Conservation (phyloP, 2,888 invertebrate genomes). For the Ceramica pisi region DNA sequence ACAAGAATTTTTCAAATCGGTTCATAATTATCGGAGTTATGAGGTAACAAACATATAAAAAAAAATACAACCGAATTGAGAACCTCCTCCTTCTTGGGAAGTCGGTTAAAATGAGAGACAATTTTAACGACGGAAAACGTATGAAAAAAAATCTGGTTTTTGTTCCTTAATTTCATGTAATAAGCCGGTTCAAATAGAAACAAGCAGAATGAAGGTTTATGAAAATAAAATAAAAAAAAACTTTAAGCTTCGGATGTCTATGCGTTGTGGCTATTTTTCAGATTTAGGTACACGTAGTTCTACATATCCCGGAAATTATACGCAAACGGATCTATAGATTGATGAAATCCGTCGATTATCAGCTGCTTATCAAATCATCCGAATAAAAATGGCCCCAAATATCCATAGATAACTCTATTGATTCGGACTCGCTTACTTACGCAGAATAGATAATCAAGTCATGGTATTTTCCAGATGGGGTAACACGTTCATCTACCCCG, state of each 20-base stretch:
- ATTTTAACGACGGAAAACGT: too few species aligned
- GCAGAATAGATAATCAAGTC: background rate
- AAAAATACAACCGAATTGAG: too few species aligned
- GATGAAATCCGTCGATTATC: constrained; percentile 13
- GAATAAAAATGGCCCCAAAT: background rate
- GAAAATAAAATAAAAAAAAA: too few species aligned
- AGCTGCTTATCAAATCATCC: constrained; percentile 22
- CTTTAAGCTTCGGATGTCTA: background rate
- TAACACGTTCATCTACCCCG: constrained; percentile 93
- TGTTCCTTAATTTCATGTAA: too few species aligned
- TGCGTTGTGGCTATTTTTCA: background rate
- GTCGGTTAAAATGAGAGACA: too few species aligned
- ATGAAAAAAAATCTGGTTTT: too few species aligned
- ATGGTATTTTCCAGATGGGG: constrained; percentile 90
- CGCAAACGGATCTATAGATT: background rate
- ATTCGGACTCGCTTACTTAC: background rate
- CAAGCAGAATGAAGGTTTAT: too few species aligned
- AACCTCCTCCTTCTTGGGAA: too few species aligned
- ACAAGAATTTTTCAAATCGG: too few species aligned
- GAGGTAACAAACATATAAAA: too few species aligned
- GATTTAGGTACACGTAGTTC: background rate
- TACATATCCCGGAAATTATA: constrained; percentile 6
- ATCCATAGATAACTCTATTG: constrained; percentile 18
- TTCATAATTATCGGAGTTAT: too few species aligned
- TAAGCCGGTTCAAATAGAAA: too few species aligned